Conservation (phyloP, 2,797 vertebrate species). For the Cyclura pinguis region DNA sequence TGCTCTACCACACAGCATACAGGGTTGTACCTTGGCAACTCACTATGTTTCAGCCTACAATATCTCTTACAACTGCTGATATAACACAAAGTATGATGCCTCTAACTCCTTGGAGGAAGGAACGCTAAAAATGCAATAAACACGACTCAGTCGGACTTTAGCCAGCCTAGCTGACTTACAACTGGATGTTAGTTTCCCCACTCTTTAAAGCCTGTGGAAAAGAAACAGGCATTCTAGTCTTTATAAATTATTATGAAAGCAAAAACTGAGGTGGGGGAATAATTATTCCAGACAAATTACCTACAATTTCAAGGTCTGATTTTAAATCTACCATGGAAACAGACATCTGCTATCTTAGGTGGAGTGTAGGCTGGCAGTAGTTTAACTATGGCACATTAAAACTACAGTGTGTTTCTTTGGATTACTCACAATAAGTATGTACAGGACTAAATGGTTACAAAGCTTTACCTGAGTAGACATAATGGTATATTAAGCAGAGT, state of each 20-base stretch:
- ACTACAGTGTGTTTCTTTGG: neutral
- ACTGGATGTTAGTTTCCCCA: neutral
- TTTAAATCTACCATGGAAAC: neutral
- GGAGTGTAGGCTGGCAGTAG: neutral
- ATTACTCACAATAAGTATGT: neutral
- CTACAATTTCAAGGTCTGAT: neutral
- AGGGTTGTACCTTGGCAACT: neutral
- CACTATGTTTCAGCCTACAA: neutral
- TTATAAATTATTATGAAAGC: neutral
- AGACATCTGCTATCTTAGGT: neutral
- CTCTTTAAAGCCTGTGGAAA: neutral
- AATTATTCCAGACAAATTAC: neutral
- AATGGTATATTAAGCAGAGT: neutral
- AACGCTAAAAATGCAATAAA: neutral
- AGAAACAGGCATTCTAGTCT: neutral
- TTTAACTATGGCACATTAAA: neutral
- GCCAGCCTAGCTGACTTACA: neutral
- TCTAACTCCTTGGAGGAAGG: neutral
- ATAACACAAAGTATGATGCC: neutral
- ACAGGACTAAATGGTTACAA: neutral
- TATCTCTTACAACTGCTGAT: neutral
- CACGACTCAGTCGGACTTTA: neutral
- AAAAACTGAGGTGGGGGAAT: neutral
- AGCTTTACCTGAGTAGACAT: neutral
- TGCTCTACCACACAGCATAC: neutral